Conservation (phyloP, 1,140 invertebrate genomes). For the Pseudomyrmex flavicornis region DNA sequence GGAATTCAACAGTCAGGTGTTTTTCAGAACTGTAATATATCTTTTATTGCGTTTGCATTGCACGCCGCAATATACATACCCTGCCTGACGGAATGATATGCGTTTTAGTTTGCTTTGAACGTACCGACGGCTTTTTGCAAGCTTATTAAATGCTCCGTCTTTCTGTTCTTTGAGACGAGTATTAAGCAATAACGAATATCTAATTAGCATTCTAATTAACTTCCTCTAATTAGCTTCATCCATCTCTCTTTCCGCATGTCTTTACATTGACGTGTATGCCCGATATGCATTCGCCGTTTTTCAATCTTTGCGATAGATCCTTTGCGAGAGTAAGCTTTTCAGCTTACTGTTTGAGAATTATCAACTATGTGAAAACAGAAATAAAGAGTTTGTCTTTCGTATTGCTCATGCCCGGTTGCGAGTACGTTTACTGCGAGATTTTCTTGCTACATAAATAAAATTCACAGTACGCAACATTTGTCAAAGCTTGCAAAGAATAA, state of each 20-base stretch:
- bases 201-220: constrained; percentile 24
- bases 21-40: constrained; percentile 38
- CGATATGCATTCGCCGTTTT: not conserved
- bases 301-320: constrained; percentile 17
- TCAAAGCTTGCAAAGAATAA: not conserved
- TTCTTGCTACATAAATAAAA: constrained; percentile 27
- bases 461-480: constrained; percentile 1
- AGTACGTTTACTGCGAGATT: not conserved
- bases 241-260: constrained; percentile 21
- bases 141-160: constrained; percentile 32
- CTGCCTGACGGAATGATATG: not conserved
- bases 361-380: constrained; percentile 38
- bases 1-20: not conserved
- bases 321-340: constrained; percentile 5
- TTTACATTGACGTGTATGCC: constrained; percentile 2
- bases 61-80: not conserved
- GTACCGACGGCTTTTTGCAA: not conserved
- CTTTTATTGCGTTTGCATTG: not conserved
- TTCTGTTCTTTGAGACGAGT: constrained; percentile 11
- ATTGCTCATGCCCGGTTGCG: not conserved
- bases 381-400: constrained; percentile 44
- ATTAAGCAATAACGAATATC: constrained; percentile 49
- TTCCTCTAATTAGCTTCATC: constrained; percentile 21
- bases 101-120: constrained; percentile 21
- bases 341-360: constrained; percentile 29